These are phyloP conservation scores for Agonopterix heracliana DNA, from an alignment of 2,888 invertebrate species.

Conservation along the genomic window DNA sequence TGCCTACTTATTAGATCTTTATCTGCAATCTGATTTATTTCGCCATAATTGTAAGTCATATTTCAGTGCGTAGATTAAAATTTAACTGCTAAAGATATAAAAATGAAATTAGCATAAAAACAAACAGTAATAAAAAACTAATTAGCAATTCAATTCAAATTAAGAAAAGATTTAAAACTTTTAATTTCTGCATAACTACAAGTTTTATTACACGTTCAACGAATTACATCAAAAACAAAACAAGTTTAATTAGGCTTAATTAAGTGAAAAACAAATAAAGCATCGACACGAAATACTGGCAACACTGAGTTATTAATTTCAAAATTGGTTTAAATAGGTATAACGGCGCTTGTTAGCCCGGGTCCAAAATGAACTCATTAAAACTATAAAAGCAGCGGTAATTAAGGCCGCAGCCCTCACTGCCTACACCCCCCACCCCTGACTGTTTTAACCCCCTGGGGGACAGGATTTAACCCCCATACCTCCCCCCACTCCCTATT, in stretches of 20 bases:
- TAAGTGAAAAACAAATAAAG: constrained; percentile 2
- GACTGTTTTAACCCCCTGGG: constrained; percentile 25
- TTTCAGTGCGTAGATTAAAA: too few relatives aligned
- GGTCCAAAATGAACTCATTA: constrained; percentile 84
- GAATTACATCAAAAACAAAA: not conserved
- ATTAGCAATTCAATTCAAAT: too few relatives aligned
- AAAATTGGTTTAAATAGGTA: constrained; percentile 75
- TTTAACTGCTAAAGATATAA: too few relatives aligned
- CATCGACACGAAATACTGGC: constrained; percentile 16
- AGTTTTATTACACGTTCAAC: not conserved
- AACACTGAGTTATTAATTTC: constrained; percentile 70
- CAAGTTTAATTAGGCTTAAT: not conserved
- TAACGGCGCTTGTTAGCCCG: constrained; percentile 77
- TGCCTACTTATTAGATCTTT: not conserved
- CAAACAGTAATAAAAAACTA: too few relatives aligned
- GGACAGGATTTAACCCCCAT: constrained; percentile 43
- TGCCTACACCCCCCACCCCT: constrained; percentile 32
- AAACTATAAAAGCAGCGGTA: constrained; percentile 85
- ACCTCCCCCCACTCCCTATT: constrained; percentile 21
- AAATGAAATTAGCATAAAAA: too few relatives aligned
- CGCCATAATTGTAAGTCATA: too few relatives aligned
- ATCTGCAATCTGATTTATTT: too few relatives aligned
- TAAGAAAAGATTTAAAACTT: too few relatives aligned
- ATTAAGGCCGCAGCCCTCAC: constrained; percentile 71
- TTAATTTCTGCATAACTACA: too few relatives aligned